A percentile compares a stretch with the other conserved stretches of the same genome.
Conservation (phyloP, 2,888 invertebrate genomes). For the Caenorhabditis panamensis region DNA sequence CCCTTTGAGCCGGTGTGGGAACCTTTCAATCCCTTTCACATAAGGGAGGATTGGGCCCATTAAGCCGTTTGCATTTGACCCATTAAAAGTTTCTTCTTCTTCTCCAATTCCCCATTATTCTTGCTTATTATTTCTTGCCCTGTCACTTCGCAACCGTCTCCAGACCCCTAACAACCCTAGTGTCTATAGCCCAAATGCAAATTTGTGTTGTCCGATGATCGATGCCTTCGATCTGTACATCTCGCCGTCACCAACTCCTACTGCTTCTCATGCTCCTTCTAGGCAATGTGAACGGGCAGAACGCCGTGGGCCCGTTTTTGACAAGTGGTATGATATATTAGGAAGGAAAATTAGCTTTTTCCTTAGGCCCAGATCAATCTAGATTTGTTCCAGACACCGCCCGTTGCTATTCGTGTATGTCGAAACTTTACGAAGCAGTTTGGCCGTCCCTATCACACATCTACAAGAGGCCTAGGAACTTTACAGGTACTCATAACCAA, state of each 20-base stretch:
- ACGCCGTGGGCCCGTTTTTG: constrained; percentile 49
- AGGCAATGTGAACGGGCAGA: constrained; percentile 24
- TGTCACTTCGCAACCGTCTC: constrained; percentile 44
- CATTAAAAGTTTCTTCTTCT: constrained; percentile 42
- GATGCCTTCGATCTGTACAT: constrained; percentile 49
- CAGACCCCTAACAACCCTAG: neutral
- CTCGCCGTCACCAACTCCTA: constrained; percentile 14
- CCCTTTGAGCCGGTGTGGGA: constrained; percentile 44
- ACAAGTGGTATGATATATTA: constrained; percentile 49
- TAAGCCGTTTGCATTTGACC: constrained; percentile 22
- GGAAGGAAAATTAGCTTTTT: neutral
- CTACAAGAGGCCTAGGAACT: constrained; percentile 78
- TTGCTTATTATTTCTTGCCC: constrained; percentile 25
- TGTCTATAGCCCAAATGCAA: constrained; percentile 37
- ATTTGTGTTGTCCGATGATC: constrained; percentile 50
- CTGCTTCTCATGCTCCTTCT: constrained; percentile 36
- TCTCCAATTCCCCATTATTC: constrained; percentile 30
- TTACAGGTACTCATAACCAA: too few relatives aligned
- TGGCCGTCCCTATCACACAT: constrained; percentile 75
- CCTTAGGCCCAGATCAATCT: neutral
- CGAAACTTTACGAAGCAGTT: constrained; percentile 77
- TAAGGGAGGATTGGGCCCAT: constrained; percentile 19
- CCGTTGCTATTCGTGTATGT: constrained; percentile 81
- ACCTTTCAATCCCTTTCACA: neutral
- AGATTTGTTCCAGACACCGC: constrained; percentile 75